A percentile compares a stretch with the other conserved stretches of the same genome.
phyloP scores from a whole-genome alignment of 1,140 invertebrate genomes.

The Monochamus saltuarius region DNA sequence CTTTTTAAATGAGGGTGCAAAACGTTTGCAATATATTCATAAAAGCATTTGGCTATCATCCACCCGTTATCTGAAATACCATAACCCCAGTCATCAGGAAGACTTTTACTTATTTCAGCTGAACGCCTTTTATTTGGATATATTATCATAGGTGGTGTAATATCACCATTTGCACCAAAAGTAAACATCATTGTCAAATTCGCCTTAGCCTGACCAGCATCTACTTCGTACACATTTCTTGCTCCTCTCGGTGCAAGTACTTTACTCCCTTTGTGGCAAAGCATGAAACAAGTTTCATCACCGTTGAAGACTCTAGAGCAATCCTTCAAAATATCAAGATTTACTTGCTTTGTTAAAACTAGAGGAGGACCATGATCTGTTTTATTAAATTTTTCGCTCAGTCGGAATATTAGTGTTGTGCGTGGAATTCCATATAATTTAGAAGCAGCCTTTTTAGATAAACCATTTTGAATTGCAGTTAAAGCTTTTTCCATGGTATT shows the following conservation, averaged over 20 bases:
- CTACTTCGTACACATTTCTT: constrained; percentile 39
- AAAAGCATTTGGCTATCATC: constrained; percentile 51
- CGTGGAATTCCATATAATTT: no score
- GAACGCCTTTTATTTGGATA: constrained; percentile 9
- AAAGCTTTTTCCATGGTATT: no score
- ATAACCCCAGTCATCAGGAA: constrained; percentile 45
- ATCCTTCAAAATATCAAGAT: constrained; percentile 9
- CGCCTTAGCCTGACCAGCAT: constrained; percentile 32
- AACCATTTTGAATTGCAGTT: no score
- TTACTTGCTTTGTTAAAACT: no score
- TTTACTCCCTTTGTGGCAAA: constrained; percentile 38
- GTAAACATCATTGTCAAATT: constrained; percentile 30
- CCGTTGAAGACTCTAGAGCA: constrained; percentile 40
- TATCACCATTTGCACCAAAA: constrained; percentile 5
- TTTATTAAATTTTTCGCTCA: no score
- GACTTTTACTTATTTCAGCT: constrained; percentile 5
- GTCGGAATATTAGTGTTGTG: no score
- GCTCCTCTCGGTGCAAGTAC: constrained; percentile 39
- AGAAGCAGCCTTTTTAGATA: no score
- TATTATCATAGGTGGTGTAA: constrained; percentile 17
- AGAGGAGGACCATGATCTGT: no score
- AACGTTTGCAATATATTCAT: constrained; percentile 49
- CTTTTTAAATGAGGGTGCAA: constrained; percentile 43
- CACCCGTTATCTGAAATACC: constrained; percentile 46
- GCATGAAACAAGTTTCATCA: constrained; percentile 45